Conservation (phyloP, 2,113 vertebrate genomes). For the Narcine bancroftii region DNA sequence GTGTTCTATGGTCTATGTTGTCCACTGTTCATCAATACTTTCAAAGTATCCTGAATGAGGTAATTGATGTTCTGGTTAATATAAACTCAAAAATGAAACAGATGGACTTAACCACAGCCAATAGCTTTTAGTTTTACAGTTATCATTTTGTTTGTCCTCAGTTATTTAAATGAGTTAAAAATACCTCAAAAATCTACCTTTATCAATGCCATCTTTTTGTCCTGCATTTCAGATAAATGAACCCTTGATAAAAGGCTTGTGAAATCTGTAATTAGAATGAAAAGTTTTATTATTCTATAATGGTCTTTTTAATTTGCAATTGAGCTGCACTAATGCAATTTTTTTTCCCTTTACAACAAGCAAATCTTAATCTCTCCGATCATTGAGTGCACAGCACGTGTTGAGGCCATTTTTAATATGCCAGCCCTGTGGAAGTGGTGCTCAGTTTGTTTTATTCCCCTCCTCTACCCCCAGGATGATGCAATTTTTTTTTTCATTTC, state of each 20-base stretch:
- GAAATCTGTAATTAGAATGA: not conserved
- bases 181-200: not conserved
- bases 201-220: conserved; percentile 7
- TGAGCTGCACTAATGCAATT: not conserved
- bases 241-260: not conserved
- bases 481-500: not conserved
- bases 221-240: conserved; percentile 30
- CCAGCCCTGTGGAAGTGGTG: not conserved
- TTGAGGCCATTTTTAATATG: not conserved
- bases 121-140: conserved; percentile 14
- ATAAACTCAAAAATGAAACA: conserved; percentile 30
- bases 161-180: conserved; percentile 16
- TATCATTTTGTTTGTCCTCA: conserved; percentile 27
- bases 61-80: conserved; percentile 11
- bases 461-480: not conserved
- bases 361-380: not conserved
- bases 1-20: too few species aligned
- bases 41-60: conserved; percentile 15
- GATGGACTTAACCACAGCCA: not conserved
- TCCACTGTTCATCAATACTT: conserved; percentile 9
- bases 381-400: not conserved
- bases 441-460: not conserved
- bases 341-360: not conserved
- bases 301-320: conserved; percentile 6
- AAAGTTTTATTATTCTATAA: not conserved